Base-by-base conservation (phyloP, 2,113 vertebrate species). In the Vicugna pacos region DNA sequence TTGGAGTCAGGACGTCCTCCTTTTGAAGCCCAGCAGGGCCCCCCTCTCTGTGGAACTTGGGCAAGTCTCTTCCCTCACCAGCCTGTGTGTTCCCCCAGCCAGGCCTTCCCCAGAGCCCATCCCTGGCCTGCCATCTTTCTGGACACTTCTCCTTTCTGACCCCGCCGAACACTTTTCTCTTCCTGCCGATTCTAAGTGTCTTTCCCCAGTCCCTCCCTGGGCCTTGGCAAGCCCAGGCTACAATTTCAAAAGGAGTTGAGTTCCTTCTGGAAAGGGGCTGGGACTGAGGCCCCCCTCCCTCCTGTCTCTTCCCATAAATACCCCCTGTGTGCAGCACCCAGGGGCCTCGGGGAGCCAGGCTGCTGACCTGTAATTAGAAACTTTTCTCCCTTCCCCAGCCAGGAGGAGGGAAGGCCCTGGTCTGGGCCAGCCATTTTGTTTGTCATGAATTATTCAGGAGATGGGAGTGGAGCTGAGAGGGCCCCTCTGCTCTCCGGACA, bases 351-450 rank as follows among this genome's bases (percentile, higher is more conserved):
- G 79, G 82, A 97, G 93, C 62, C 70, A 79, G 97, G 97, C 75
- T 50, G 88, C 98, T 98, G 98, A 99, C 98, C 98, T 98, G 98
- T 99, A 99, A 99, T 99, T 99, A 99, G 98, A 98, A 98, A 99
- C 98, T 98, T 98, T 96, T 92, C 97, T 97, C 98, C 97, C 98
- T 98, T 98, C 98, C 94, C 64, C 82, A 94, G 97, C 87, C 56
- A 77, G 97, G 96, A 98, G 96, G 85, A 96, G 97, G 96, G 92
- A 97, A 96, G 97, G 95, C 97, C 90, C 52, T 52, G 93, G 98
- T 97, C 97, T 97, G 97, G 97, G 96, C 98, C 95, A 98, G 98
- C 98, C 98, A 98, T 99, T 98, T 98, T 98, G 98, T 98, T 97
- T 97, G 97, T 97, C 98, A 98, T 98, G 98, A 98, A 98, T 99